Base-by-base conservation (phyloP, 2,113 vertebrate species). In the Vulpes lagopus region DNA sequence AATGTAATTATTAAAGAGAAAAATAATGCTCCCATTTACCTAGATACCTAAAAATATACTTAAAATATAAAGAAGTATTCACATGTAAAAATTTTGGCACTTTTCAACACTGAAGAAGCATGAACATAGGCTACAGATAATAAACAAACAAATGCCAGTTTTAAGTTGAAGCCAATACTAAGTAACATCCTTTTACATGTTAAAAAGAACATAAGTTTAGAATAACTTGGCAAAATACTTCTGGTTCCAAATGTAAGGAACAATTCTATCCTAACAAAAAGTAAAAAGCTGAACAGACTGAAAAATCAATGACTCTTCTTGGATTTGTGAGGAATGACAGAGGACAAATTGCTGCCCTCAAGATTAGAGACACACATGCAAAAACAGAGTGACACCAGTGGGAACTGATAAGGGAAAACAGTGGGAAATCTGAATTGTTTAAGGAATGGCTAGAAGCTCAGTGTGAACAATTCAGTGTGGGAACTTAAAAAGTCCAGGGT, bases 1-100 rank as follows among this genome's bases (percentile, higher is more conserved):
- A 85, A 85, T 27, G 30, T 76, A 86, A 69, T 79, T 89, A 74
- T 89, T 81, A 81, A 79, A 94, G 64, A 51, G 32, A 38, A 85
- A 76, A 95, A 60, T n/a, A 25, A 87, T 62, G 22, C 19, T 84
- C 16, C n/a, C 43, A 86, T 69, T 95, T 65, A 90, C 19, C 49
- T 67, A 84, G 12, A 17, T 79, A n/a, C 22, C 62, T 91, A 89
- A 73, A 95, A 91, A 79, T 60, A 88, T 16, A 74, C 65, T 55
- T 69, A 79, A 88, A 38, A 69, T 14, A 74, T 71, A n/a, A 95
- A 84, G 92, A 94, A 38, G 8, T 85, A 89, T 20, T 53, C 7
- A 76, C 19, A 74, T 11, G 35, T 20, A 82, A 6, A 82, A 67
- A 20, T 32, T 71, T 94, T 76, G 49, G 3, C 53, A 88, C 55